Conservation (phyloP, 2,113 vertebrate species). For the Helogale parvula region DNA sequence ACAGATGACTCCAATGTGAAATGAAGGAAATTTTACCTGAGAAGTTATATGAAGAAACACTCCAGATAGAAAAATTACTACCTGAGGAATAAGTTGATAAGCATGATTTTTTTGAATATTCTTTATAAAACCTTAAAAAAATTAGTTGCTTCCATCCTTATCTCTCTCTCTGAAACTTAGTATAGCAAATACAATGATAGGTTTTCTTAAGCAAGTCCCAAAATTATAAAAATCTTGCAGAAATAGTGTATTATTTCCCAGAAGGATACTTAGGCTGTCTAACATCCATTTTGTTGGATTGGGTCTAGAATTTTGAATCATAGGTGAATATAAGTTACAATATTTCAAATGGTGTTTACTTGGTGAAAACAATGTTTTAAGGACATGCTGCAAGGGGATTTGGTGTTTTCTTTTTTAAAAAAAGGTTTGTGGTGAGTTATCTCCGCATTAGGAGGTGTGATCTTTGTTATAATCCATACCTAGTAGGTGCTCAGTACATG, state of each 20-base stretch:
- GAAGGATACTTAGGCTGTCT: neutral
- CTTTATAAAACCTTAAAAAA: neutral
- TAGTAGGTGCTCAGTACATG: neutral
- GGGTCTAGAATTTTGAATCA: neutral
- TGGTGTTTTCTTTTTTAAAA: neutral
- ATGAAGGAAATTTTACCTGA: neutral
- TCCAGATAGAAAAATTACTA: neutral
- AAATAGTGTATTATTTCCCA: neutral
- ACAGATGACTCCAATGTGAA: neutral
- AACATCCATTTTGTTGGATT: neutral
- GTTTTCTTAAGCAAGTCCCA: neutral
- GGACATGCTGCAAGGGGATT: neutral
- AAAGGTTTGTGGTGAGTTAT: neutral
- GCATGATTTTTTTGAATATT: neutral
- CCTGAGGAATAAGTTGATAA: neutral
- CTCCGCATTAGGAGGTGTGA: neutral
- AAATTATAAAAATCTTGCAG: neutral
- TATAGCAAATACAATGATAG: neutral
- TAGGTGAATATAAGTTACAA: neutral
- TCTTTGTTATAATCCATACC: neutral
- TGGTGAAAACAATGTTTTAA: conserved; percentile 22
- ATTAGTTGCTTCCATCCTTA: neutral
- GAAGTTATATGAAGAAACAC: neutral
- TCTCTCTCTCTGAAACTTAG: neutral
- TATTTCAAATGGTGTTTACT: neutral